Evolutionary conservation across 2,888 invertebrate genomes (phyloP).

Genomic region (Pachycephus smyrnensis): DNA sequence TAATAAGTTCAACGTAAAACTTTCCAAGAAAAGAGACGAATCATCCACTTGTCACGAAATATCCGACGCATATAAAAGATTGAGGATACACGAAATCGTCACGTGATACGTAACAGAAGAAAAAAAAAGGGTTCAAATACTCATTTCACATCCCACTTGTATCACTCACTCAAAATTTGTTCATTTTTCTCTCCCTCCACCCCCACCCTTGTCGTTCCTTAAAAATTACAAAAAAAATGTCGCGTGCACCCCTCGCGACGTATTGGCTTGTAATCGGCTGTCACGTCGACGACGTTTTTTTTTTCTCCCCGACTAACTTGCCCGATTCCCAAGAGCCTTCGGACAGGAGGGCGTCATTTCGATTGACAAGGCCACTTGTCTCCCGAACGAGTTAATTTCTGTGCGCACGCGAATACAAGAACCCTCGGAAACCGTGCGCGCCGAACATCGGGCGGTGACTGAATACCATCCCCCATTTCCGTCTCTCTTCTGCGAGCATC

Average conservation of each 20-base stretch:
- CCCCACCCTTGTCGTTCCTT: not conserved
- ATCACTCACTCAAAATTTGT: constrained; percentile 20
- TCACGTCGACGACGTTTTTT: not conserved
- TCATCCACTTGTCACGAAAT: not conserved
- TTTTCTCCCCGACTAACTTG: not conserved
- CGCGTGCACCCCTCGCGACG: no score
- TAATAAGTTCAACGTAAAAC: not conserved
- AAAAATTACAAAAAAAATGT: not conserved
- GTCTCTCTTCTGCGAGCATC: constrained; percentile 33
- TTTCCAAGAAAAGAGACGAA: constrained; percentile 20
- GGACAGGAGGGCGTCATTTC: not conserved
- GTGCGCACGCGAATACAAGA: not conserved
- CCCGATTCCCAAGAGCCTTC: not conserved
- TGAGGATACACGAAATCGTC: no score
- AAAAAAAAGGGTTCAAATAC: not conserved
- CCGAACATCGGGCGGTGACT: constrained; percentile 66
- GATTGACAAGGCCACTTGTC: not conserved
- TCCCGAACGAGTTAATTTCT: not conserved
- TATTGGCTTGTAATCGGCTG: no score
- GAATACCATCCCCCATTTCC: constrained; percentile 43
- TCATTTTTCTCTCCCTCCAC: constrained; percentile 11
- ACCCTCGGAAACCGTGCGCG: constrained; percentile 54
- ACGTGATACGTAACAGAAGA: no score
- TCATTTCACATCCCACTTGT: not conserved
- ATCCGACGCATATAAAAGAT: not conserved